These are phyloP conservation scores for Hyphantria cunea DNA, from an alignment of 1,140 invertebrate species.

Conservation along the genomic window DNA sequence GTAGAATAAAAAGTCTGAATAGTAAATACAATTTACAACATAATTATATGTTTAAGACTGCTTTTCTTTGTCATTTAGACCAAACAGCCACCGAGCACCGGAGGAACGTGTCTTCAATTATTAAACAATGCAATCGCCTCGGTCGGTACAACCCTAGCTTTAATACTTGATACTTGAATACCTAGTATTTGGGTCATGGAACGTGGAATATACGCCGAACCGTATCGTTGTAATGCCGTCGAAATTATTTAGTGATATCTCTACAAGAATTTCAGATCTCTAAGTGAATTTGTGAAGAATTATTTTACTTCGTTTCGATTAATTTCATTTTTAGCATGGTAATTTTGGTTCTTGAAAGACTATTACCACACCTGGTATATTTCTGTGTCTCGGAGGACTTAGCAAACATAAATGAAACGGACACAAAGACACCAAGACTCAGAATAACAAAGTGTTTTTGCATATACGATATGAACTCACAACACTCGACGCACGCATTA, in stretches of 20 bases:
- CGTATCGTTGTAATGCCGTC: constrained; percentile 10
- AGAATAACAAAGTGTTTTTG: too few relatives aligned
- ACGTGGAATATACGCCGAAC: constrained; percentile 37
- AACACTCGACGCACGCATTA: too few relatives aligned
- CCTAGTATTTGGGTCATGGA: constrained; percentile 69
- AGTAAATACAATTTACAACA: neutral
- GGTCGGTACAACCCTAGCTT: constrained; percentile 57
- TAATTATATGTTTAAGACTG: constrained; percentile 7
- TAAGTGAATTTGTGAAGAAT: constrained; percentile 8
- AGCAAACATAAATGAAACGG: too few relatives aligned
- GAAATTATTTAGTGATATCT: constrained; percentile 38
- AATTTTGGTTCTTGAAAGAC: too few relatives aligned
- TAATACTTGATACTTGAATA: constrained; percentile 79
- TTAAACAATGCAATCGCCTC: constrained; percentile 74
- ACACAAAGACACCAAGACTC: too few relatives aligned
- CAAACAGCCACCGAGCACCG: constrained; percentile 43
- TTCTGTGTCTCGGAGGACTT: too few relatives aligned
- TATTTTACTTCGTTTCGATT: too few relatives aligned
- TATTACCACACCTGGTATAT: too few relatives aligned
- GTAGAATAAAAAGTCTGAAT: neutral
- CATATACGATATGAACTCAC: too few relatives aligned
- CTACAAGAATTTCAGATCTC: constrained; percentile 25
- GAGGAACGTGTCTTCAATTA: constrained; percentile 68
- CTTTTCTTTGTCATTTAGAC: constrained; percentile 10
- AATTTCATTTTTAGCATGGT: too few relatives aligned